Evolutionary conservation across 2,797 vertebrate species (phyloP).

Genomic region (Potorous gilbertii): DNA sequence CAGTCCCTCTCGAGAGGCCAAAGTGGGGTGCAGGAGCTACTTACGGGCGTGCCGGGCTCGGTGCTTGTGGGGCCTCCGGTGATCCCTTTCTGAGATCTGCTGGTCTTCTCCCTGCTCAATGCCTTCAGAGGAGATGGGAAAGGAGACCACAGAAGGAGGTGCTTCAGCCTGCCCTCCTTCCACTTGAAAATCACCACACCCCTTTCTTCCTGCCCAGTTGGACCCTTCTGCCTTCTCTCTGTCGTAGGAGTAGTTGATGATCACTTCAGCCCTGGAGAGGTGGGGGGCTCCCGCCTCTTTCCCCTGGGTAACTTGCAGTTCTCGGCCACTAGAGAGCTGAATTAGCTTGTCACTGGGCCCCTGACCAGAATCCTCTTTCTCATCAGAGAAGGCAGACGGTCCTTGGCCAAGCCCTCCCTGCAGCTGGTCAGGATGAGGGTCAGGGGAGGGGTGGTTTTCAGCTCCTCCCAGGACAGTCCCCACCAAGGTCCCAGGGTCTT

Average conservation of each 20-base stretch:
- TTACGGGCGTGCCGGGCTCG: slow-evolving; percentile 95
- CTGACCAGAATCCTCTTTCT: slow-evolving; percentile 75
- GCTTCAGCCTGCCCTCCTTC: slow-evolving; percentile 91
- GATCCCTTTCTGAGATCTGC: slow-evolving; percentile 88
- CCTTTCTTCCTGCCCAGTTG: slow-evolving; percentile 86
- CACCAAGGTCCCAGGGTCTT: slow-evolving; percentile 79
- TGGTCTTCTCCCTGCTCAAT: slow-evolving; percentile 91
- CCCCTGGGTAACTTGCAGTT: slow-evolving; percentile 85
- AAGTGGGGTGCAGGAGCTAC: slow-evolving; percentile 82
- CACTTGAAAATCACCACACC: slow-evolving; percentile 89
- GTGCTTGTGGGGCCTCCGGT: slow-evolving; percentile 94
- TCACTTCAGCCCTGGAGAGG: slow-evolving; percentile 90
- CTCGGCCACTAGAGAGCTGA: slow-evolving; percentile 83
- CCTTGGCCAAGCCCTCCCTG: slow-evolving; percentile 67
- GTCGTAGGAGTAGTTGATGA: slow-evolving; percentile 85
- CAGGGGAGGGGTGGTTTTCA: slow-evolving; percentile 77
- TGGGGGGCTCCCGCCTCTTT: slow-evolving; percentile 79
- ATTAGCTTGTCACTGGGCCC: slow-evolving; percentile 80
- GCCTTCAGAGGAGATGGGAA: slow-evolving; percentile 91
- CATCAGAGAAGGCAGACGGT: slow-evolving; percentile 57
- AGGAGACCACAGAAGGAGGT: slow-evolving; percentile 91
- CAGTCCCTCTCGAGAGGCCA: slow-evolving; percentile 30
- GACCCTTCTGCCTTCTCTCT: slow-evolving; percentile 83
- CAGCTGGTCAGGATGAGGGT: slow-evolving; percentile 66
- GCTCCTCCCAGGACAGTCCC: slow-evolving; percentile 80